Percentiles rank a stretch among this genome's conserved stretches.
phyloP scores from a whole-genome alignment of 2,113 vertebrate genomes.

The Carlito syrichta region DNA sequence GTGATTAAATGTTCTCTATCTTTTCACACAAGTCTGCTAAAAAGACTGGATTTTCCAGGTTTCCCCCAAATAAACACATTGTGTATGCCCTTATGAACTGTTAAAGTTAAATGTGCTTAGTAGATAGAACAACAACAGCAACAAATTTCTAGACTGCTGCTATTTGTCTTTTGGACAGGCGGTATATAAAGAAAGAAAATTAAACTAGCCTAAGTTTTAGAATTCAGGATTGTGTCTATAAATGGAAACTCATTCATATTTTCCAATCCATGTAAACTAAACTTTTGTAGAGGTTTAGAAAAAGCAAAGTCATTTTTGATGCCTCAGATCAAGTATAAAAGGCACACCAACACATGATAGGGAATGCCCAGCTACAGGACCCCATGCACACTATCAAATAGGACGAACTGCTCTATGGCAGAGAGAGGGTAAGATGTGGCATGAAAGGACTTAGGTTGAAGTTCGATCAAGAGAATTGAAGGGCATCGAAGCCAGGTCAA shows the following conservation, averaged over 20 bases:
- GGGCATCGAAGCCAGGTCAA: neutral
- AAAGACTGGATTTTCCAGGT: conserved; percentile 31
- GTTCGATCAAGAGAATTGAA: neutral
- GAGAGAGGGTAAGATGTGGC: neutral
- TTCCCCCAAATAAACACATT: neutral
- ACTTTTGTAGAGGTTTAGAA: neutral
- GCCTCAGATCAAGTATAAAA: neutral
- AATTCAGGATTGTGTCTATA: neutral
- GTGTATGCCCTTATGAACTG: neutral
- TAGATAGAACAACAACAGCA: neutral
- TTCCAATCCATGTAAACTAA: neutral
- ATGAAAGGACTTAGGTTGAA: neutral
- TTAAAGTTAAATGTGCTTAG: neutral
- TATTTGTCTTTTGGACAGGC: neutral
- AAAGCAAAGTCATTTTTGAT: neutral
- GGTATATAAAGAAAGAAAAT: neutral
- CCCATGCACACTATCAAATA: neutral
- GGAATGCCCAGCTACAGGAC: neutral
- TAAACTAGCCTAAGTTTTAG: neutral
- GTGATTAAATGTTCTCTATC: neutral
- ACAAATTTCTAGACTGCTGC: too few species aligned
- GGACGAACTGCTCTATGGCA: neutral
- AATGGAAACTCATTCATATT: neutral
- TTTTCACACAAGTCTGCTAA: neutral
- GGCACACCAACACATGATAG: neutral